Percentiles rank a stretch among this genome's conserved stretches.
Evolutionary conservation across 53 echinoderm and acorn worm genomes (phyloP).

Genomic region (Stichopus horrens): DNA sequence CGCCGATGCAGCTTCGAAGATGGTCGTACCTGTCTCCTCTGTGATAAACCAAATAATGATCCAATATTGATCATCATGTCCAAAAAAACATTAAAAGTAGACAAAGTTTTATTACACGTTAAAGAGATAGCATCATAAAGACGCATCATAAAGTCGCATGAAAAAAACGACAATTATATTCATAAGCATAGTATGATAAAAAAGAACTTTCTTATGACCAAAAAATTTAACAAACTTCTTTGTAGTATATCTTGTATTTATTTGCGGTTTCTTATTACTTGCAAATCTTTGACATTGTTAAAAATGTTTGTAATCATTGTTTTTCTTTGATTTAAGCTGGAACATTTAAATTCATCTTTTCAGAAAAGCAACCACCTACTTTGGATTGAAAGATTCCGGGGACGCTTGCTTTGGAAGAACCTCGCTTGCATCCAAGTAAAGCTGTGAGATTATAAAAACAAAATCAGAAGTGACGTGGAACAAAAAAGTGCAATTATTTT

Average conservation of each 20-base stretch:
- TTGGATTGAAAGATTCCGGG: constrained; percentile 62
- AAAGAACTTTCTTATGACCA: too few species aligned
- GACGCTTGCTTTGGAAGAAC: constrained; percentile 50
- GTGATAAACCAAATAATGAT: not conserved
- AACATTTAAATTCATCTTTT: not conserved
- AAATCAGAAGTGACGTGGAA: too few species aligned
- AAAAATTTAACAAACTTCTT: too few species aligned
- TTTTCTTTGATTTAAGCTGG: not conserved
- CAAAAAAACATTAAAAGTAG: too few species aligned
- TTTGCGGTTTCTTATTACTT: too few species aligned
- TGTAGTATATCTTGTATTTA: too few species aligned
- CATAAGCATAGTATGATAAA: too few species aligned
- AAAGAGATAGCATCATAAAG: not conserved
- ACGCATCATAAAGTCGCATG: too few species aligned
- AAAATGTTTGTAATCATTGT: not conserved
- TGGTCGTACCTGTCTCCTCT: constrained; percentile 92
- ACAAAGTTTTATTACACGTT: not conserved
- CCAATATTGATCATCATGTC: too few species aligned
- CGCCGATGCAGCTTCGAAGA: constrained; percentile 76
- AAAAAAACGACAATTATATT: too few species aligned
- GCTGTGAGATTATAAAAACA: constrained; percentile 30
- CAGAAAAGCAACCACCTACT: constrained; percentile 39
- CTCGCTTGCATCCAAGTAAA: constrained; percentile 75
- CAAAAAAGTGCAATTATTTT: too few species aligned
- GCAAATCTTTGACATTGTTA: too few species aligned